Evolutionary conservation across 2,888 invertebrate species (phyloP).

Genomic region (Coenonympha glycerion): DNA sequence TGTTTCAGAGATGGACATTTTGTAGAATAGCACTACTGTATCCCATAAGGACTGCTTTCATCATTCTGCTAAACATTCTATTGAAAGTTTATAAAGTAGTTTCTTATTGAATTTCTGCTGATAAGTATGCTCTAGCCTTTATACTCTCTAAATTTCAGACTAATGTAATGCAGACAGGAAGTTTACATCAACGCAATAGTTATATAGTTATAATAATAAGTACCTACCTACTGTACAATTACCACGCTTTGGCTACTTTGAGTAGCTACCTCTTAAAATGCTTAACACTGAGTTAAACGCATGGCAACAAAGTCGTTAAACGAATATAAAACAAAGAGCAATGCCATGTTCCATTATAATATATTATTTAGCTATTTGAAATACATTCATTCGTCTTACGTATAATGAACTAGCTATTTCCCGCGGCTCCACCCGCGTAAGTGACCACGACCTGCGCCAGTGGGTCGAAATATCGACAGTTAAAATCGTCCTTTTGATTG

Average conservation of each 20-base stretch:
- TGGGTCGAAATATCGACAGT: too few relatives aligned
- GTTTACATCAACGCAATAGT: conserved; percentile 4
- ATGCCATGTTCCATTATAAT: conserved; percentile 9
- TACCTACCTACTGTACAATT: too few relatives aligned
- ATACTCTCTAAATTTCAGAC: neutral
- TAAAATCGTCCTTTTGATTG: too few relatives aligned
- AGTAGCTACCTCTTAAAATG: conserved; percentile 8
- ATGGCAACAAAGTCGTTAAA: conserved; percentile 12
- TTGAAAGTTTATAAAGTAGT: too few relatives aligned
- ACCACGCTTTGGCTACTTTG: conserved; percentile 1
- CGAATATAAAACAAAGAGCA: conserved; percentile 19
- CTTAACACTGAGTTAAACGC: neutral
- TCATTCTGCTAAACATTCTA: too few relatives aligned
- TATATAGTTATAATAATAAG: too few relatives aligned
- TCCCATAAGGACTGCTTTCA: too few relatives aligned
- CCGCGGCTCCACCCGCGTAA: too few relatives aligned
- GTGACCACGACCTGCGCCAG: too few relatives aligned
- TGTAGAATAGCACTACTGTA: too few relatives aligned
- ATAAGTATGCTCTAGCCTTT: neutral
- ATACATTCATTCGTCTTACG: neutral
- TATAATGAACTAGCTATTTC: neutral
- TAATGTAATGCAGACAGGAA: conserved; percentile 6
- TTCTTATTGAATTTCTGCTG: neutral
- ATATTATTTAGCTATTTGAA: conserved; percentile 2
- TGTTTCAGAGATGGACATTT: too few relatives aligned